Evolutionary conservation across 2,113 vertebrate species (phyloP).

Genomic region (Ammospiza caudacuta): DNA sequence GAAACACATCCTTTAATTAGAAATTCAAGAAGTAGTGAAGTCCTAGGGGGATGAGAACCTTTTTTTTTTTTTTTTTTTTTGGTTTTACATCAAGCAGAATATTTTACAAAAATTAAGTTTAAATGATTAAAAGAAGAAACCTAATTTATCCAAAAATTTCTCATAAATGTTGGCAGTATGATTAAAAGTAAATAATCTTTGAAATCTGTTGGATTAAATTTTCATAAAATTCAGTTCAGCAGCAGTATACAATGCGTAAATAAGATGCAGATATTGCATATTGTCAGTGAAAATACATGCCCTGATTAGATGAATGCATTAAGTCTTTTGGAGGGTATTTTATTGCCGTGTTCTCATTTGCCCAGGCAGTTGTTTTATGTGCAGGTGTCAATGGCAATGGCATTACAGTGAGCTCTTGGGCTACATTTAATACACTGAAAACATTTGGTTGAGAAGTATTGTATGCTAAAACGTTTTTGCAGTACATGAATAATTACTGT

Average conservation of each 20-base stretch:
- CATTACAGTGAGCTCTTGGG: not conserved
- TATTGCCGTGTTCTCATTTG: not conserved
- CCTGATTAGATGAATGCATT: not conserved
- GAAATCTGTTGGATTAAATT: not conserved
- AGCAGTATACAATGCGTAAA: not conserved
- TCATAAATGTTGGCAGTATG: not conserved
- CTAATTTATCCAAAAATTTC: not conserved
- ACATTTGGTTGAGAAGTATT: not conserved
- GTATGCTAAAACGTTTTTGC: not conserved
- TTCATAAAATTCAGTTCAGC: not conserved
- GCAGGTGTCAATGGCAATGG: not conserved
- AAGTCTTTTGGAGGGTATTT: not conserved
- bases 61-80: not conserved
- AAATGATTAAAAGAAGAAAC: not conserved
- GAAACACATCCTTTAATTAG: not conserved
- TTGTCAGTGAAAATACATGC: not conserved
- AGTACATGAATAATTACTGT: not conserved
- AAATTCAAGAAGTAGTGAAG: not conserved
- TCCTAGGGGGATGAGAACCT: not conserved
- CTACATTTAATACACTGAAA: not conserved
- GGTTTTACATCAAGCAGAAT: not conserved
- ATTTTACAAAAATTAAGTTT: not conserved
- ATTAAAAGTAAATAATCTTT: not conserved
- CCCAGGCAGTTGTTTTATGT: not conserved
- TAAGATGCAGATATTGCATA: not conserved